Evolutionary conservation across 2,888 invertebrate species (phyloP), one percentile per base, ranked within the genome.

Genomic region (Pachymerium ferrugineum): DNA sequence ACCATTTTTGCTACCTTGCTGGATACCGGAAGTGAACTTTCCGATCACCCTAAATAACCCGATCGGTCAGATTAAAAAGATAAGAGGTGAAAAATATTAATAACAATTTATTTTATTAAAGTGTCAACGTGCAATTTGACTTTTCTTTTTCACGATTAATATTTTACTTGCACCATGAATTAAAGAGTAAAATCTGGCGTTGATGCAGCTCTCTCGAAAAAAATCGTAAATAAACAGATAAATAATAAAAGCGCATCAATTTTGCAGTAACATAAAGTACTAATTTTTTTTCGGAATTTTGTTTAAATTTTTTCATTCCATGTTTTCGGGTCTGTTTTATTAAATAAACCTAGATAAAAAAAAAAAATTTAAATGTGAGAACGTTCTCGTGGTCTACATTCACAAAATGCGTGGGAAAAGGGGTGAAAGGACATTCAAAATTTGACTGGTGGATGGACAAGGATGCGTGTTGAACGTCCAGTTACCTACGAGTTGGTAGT

Each of bases 341-440:
- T 25, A 8, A 12, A 28, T 54, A 1, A 28, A 14, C 54, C 3
- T 54, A 25, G 12, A 54, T 25, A 14, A 12, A 54, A 54, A 25
- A 54, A 54, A 25, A 12, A 14, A 54, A 25, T 54, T 54, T 54
- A 28, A n/a, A 54, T 54, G 54, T 54, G 54, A 25, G 54, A 54
- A 14, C 22, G 54, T 54, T 54, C 54, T 54, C 54, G 54, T 54
- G 54, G 54, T 54, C 54, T 28, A 54, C 54, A 54, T 54, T 54
- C 10, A 3, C 22, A 22, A 54, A 54, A 22, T 54, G 22, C 54
- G 54, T 54, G 54, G 54, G 54, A 54, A 47, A 54, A 54, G 54
- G n/a, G 54, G 54, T 54, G 28, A 54, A 54, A 25, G 22, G 54
- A 54, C 54, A 14, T 14, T 47, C 25, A n/a, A 54, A 54, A 54